Conservation (phyloP, 2,113 vertebrate species). For the Salvelinus alpinus region DNA sequence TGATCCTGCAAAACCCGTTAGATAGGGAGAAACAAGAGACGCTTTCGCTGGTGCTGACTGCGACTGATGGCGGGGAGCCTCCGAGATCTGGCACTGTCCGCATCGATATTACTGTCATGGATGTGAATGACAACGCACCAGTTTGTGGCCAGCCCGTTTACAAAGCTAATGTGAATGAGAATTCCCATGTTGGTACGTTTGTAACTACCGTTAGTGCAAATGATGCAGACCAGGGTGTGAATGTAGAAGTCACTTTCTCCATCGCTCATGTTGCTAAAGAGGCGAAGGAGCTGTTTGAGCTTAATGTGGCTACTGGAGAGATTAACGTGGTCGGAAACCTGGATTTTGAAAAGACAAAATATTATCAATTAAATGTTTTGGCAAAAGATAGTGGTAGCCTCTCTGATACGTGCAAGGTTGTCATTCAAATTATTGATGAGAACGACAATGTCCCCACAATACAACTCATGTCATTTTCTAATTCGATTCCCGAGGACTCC, state of each 20-base stretch:
- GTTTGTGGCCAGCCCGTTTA: slow-evolving; percentile 67
- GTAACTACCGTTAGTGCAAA: slow-evolving; percentile 72
- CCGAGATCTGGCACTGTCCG: slow-evolving; percentile 68
- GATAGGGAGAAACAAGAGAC: slow-evolving; percentile 68
- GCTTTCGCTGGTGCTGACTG: slow-evolving; percentile 67
- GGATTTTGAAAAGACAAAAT: slow-evolving; percentile 56
- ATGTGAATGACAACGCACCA: slow-evolving; percentile 64
- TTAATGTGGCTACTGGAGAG: slow-evolving; percentile 53
- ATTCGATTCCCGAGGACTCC: slow-evolving; percentile 32
- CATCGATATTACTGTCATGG: slow-evolving; percentile 68
- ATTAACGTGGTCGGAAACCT: slow-evolving; percentile 34
- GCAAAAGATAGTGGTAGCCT: slow-evolving; percentile 54
- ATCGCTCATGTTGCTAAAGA: slow-evolving; percentile 54
- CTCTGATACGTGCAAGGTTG: slow-evolving; percentile 42
- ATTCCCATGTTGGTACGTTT: slow-evolving; percentile 60
- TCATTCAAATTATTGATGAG: slow-evolving; percentile 54
- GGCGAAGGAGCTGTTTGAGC: slow-evolving; percentile 44
- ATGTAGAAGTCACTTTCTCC: slow-evolving; percentile 51
- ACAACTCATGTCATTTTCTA: slow-evolving; percentile 62
- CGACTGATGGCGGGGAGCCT: slow-evolving; percentile 75
- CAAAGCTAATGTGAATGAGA: slow-evolving; percentile 72
- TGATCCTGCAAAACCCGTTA: slow-evolving; percentile 73
- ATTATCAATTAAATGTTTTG: slow-evolving; percentile 50
- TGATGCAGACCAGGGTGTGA: slow-evolving; percentile 70
- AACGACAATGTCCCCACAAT: slow-evolving; percentile 64